Conservation (phyloP, 1,140 invertebrate species). For the Olivierus martensii region DNA sequence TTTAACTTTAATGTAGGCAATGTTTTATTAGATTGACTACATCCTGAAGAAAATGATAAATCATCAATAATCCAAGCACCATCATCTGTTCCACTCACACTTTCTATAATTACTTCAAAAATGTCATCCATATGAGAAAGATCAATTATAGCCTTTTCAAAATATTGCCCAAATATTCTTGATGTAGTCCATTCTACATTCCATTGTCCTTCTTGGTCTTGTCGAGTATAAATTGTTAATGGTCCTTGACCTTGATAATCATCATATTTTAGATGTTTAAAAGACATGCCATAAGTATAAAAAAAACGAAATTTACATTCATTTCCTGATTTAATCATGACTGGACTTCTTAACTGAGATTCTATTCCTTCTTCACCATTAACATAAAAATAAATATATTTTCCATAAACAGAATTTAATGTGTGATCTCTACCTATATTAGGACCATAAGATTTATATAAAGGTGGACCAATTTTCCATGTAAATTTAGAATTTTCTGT, state of each 20-base stretch:
- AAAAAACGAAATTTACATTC: constrained; percentile 17
- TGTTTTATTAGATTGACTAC: constrained; percentile 7
- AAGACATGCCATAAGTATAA: constrained; percentile 10
- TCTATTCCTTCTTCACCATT: background rate
- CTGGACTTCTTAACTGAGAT: constrained; percentile 5
- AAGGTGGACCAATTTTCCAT: background rate
- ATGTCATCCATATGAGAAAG: constrained; percentile 1
- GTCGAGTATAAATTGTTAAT: constrained; percentile 8
- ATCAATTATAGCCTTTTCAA: constrained; percentile 13
- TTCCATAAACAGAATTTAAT: constrained; percentile 15
- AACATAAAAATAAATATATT: constrained; percentile 10
- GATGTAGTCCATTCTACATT: background rate
- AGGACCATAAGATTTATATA: background rate
- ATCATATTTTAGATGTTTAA: constrained; percentile 10
- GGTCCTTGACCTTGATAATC: constrained; percentile 9
- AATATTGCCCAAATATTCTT: constrained; percentile 12
- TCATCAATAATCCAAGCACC: constrained; percentile 32
- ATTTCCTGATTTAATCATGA: constrained; percentile 5
- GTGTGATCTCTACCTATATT: constrained; percentile 14
- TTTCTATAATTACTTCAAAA: constrained; percentile 27
- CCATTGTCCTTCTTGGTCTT: constrained; percentile 8
- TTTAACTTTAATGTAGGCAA: constrained; percentile 5
- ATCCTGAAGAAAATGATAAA: constrained; percentile 28
- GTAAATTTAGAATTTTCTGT: constrained; percentile 5
- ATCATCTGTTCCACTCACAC: constrained; percentile 20